Evolutionary conservation across 1,140 invertebrate species (phyloP).

Genomic region (Limonius californicus): DNA sequence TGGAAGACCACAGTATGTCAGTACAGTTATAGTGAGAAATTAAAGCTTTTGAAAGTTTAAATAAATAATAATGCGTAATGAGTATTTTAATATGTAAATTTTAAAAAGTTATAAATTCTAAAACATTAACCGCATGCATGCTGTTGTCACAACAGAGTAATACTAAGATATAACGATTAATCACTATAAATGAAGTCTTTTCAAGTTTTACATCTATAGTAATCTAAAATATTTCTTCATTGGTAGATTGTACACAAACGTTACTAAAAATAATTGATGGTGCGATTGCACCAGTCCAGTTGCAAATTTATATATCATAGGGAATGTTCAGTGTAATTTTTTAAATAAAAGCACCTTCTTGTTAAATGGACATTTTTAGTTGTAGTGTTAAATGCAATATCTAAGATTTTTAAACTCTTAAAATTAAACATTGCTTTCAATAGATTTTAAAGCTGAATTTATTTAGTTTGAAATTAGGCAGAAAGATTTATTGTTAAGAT

Average conservation of each 20-base stretch:
- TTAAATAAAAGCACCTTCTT: background rate
- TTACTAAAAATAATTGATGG: too few species aligned
- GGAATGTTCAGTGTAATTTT: too few species aligned
- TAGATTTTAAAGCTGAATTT: too few species aligned
- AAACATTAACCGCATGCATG: slow-evolving; percentile 1
- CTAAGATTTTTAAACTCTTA: background rate
- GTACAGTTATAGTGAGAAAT: background rate
- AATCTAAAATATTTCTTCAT: background rate
- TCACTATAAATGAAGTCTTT: slow-evolving; percentile 4
- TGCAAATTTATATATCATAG: too few species aligned
- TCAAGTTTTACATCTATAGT: slow-evolving; percentile 2
- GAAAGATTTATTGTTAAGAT: too few species aligned
- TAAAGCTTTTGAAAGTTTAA: background rate
- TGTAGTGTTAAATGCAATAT: too few species aligned
- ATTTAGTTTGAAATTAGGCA: too few species aligned
- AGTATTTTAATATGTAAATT: background rate
- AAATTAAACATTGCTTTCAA: too few species aligned
- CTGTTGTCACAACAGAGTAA: background rate
- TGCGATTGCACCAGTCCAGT: too few species aligned
- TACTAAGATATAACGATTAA: background rate
- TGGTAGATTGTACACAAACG: background rate
- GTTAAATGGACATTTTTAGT: too few species aligned
- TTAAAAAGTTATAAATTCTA: slow-evolving; percentile 3
- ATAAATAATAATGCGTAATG: background rate
- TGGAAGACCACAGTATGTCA: background rate